These are phyloP conservation scores for Asobara japonica DNA, from an alignment of 1,140 invertebrate genomes.

Conservation along the genomic window DNA sequence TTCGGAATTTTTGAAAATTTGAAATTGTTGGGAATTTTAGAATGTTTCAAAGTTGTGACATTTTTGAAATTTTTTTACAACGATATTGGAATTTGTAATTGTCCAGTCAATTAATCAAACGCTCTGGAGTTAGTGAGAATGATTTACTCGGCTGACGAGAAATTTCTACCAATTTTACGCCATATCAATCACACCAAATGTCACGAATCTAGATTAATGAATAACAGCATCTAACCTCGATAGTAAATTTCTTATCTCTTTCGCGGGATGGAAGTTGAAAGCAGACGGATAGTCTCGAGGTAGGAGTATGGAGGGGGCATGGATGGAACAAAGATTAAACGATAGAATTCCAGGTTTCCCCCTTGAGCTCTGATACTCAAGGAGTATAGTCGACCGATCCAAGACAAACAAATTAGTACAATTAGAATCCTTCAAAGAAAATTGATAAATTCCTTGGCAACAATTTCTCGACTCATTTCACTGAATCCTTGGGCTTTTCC, in stretches of 20 bases:
- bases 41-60: no score
- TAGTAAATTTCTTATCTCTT: constrained; percentile 12
- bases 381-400: constrained; percentile 33
- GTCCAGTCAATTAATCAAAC: constrained; percentile 3
- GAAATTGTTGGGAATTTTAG: no score
- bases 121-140: neutral
- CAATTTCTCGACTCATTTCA: constrained; percentile 68
- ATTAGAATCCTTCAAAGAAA: constrained; percentile 68
- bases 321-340: constrained; percentile 64
- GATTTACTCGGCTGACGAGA: constrained; percentile 8
- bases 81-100: neutral
- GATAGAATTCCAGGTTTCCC: constrained; percentile 57
- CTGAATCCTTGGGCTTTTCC: constrained; percentile 22
- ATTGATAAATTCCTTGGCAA: constrained; percentile 67
- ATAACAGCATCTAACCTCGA: neutral
- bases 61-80: constrained; percentile 1
- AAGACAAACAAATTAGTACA: constrained; percentile 67
- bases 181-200: constrained; percentile 6
- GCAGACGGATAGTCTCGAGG: neutral
- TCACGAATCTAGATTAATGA: constrained; percentile 17
- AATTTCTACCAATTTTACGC: constrained; percentile 2
- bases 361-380: constrained; percentile 37
- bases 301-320: constrained; percentile 36
- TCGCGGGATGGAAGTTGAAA: neutral
- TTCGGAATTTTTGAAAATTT: no score